Evolutionary conservation across 2,888 invertebrate species (phyloP).

Genomic region (Pediacus dermestoides): DNA sequence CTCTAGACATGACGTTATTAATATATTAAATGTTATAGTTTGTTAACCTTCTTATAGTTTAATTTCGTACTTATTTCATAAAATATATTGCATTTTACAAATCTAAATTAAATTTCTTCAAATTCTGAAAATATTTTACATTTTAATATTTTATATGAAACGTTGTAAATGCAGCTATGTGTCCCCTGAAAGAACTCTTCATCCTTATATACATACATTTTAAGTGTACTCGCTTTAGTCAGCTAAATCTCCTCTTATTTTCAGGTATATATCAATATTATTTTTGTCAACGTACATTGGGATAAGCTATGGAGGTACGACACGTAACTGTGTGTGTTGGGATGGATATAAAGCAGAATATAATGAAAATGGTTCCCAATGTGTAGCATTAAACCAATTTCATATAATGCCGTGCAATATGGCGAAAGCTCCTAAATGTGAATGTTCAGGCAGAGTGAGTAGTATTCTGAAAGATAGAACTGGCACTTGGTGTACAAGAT

Average conservation of each 20-base stretch:
- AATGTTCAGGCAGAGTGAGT: conserved; percentile 37
- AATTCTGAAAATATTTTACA: no score
- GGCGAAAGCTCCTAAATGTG: conserved; percentile 37
- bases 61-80: no score
- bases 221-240: no score
- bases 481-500: conserved; percentile 43
- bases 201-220: no score
- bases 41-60: no score
- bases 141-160: no score
- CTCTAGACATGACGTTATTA: no score
- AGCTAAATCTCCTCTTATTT: conserved; percentile 3
- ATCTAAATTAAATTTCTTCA: no score
- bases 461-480: conserved; percentile 41
- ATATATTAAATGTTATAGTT: no score
- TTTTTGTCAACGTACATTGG: conserved; percentile 4
- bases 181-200: no score
- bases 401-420: conserved; percentile 43
- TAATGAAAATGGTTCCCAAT: conserved; percentile 31
- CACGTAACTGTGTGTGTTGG: conserved; percentile 39
- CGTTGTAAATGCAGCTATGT: no score
- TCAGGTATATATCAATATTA: conserved; percentile 3
- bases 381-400: conserved; percentile 35
- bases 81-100: no score
- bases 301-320: background rate
- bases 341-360: conserved; percentile 38